These are phyloP conservation scores for Stegastes partitus DNA, from an alignment of 2,113 vertebrate species.

Conservation along the genomic window DNA sequence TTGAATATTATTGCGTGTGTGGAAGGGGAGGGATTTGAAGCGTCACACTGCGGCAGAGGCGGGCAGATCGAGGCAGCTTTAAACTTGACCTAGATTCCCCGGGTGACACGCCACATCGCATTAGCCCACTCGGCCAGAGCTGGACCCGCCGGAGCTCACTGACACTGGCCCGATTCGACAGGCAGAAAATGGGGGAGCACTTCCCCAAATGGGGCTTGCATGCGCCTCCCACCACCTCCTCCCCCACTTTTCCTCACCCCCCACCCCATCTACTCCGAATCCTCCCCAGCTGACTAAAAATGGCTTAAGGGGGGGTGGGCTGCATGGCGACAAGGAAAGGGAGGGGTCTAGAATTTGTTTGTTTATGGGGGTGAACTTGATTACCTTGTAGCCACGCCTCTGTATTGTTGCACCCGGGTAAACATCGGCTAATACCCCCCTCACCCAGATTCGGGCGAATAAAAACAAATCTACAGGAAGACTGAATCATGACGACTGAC, in stretches of 20 bases:
- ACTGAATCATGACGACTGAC: conserved; percentile 27
- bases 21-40: conserved; percentile 60
- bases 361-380: conserved; percentile 69
- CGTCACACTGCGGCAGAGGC: conserved; percentile 71
- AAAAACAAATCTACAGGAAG: conserved; percentile 68
- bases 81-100: conserved; percentile 92
- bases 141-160: conserved; percentile 83
- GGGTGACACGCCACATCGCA: conserved; percentile 88
- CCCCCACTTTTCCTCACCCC: conserved; percentile 19
- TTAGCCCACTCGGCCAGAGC: conserved; percentile 85
- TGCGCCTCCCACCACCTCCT: conserved; percentile 30
- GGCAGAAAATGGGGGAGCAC: conserved; percentile 86
- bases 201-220: conserved; percentile 84
- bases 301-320: conserved; percentile 39
- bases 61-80: conserved; percentile 76
- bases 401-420: conserved; percentile 43
- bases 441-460: conserved; percentile 63
- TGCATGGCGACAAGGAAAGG: conserved; percentile 15
- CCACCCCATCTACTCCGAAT: conserved; percentile 40
- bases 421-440: conserved; percentile 67
- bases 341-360: conserved; percentile 51
- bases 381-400: conserved; percentile 68
- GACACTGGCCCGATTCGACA: conserved; percentile 86
- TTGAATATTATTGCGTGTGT: conserved; percentile 15
- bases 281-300: conserved; percentile 73